Conservation (phyloP, 2,888 invertebrate genomes). For the Dasysyrphus albostriatus region DNA sequence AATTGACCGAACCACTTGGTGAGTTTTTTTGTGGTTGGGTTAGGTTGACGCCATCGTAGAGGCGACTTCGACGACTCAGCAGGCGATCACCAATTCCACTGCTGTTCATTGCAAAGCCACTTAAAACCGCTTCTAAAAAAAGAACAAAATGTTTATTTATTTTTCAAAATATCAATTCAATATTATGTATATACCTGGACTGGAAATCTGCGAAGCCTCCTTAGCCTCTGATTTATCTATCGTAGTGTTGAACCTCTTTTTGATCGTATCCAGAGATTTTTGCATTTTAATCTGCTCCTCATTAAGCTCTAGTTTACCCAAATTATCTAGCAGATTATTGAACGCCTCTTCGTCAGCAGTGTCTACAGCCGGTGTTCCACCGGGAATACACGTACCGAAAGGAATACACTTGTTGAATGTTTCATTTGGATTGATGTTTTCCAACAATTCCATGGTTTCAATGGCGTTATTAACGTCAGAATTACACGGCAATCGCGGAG, state of each 20-base stretch:
- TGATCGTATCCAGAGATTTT: constrained; percentile 82
- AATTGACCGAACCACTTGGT: constrained; percentile 75
- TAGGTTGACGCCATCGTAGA: constrained; percentile 82
- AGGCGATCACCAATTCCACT: constrained; percentile 80
- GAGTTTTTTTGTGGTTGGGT: constrained; percentile 76
- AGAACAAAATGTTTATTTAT: background rate
- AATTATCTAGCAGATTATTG: constrained; percentile 81
- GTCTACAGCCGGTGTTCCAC: constrained; percentile 78
- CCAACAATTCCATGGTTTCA: constrained; percentile 79
- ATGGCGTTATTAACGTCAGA: constrained; percentile 70
- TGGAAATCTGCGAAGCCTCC: constrained; percentile 45
- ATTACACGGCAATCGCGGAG: constrained; percentile 42
- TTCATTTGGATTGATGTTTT: constrained; percentile 80
- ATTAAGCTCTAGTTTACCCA: constrained; percentile 80
- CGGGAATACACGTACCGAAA: constrained; percentile 66
- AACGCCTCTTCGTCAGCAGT: constrained; percentile 82
- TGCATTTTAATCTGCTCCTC: constrained; percentile 82
- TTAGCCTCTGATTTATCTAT: constrained; percentile 63
- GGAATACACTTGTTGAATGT: constrained; percentile 78
- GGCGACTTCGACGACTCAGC: constrained; percentile 82
- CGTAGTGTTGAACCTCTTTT: constrained; percentile 80
- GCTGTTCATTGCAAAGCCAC: constrained; percentile 66
- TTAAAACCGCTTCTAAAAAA: constrained; percentile 63
- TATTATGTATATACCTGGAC: constrained; percentile 56
- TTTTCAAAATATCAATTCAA: background rate